Conservation (phyloP, 2,888 invertebrate genomes). For the Synanthedon myopaeformis region DNA sequence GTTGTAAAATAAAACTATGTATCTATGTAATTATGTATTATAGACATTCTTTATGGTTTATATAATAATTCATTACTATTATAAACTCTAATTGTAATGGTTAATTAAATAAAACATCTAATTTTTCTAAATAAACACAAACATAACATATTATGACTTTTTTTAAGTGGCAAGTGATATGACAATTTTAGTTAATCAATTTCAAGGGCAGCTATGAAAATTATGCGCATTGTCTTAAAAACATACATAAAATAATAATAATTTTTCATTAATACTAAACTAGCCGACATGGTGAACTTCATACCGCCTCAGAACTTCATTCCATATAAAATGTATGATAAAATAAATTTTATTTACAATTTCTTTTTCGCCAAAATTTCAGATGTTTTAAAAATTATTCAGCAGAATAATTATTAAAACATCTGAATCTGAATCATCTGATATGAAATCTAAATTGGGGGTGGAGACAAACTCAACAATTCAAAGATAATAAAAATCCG, state of each 20-base stretch:
- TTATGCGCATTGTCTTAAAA: background rate
- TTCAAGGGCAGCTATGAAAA: background rate
- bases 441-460: no score
- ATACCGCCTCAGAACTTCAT: no score
- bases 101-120: conserved; percentile 24
- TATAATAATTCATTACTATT: conserved; percentile 64
- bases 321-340: no score
- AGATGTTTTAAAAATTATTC: no score
- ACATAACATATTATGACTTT: conserved; percentile 3
- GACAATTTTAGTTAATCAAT: conserved; percentile 37
- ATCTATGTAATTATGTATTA: conserved; percentile 69
- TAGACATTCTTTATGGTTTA: conserved; percentile 68
- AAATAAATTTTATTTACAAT: no score
- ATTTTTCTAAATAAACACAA: conserved; percentile 31
- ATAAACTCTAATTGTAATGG: conserved; percentile 43
- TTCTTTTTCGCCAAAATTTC: no score
- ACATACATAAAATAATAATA: background rate
- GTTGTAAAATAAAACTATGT: conserved; percentile 27
- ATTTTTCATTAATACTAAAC: no score
- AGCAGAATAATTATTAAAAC: no score
- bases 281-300: no score
- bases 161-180: conserved; percentile 73
- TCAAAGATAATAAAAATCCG: no score
- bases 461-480: no score
- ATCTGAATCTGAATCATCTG: no score